Conservation (phyloP, 1,140 invertebrate species). For the Bombus waltoni region DNA sequence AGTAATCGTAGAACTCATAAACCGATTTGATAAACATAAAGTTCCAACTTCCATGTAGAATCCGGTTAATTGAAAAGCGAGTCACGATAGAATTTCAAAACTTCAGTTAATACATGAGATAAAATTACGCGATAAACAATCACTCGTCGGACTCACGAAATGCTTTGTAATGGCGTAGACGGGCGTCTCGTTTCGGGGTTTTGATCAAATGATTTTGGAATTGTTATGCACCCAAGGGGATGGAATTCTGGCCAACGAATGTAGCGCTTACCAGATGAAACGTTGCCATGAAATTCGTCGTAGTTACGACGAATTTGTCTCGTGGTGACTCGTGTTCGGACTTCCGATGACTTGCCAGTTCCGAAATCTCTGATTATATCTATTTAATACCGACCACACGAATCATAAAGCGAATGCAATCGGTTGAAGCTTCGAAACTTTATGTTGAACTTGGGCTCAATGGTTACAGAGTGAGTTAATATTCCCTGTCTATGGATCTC, state of each 20-base stretch:
- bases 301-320: conserved; percentile 9
- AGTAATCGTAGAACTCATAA: not conserved
- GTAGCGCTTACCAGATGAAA: not conserved
- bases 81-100: not conserved
- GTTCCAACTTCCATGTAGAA: not conserved
- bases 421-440: not conserved
- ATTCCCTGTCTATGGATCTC: not conserved
- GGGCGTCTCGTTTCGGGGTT: not conserved
- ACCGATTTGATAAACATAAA: not conserved
- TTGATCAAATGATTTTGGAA: conserved; percentile 21
- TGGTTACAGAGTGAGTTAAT: not conserved
- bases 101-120: not conserved
- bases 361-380: conserved; percentile 15
- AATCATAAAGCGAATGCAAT: conserved; percentile 2
- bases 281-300: not conserved
- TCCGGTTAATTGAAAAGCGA: not conserved
- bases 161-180: not conserved
- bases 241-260: not conserved
- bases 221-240: conserved; percentile 16
- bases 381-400: conserved; percentile 18
- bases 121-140: conserved; percentile 29
- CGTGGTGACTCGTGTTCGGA: not conserved
- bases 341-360: not conserved
- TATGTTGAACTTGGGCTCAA: not conserved
- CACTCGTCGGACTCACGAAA: not conserved